phyloP scores from a whole-genome alignment of 2,888 invertebrate species.

The Chelonus formosanus region DNA sequence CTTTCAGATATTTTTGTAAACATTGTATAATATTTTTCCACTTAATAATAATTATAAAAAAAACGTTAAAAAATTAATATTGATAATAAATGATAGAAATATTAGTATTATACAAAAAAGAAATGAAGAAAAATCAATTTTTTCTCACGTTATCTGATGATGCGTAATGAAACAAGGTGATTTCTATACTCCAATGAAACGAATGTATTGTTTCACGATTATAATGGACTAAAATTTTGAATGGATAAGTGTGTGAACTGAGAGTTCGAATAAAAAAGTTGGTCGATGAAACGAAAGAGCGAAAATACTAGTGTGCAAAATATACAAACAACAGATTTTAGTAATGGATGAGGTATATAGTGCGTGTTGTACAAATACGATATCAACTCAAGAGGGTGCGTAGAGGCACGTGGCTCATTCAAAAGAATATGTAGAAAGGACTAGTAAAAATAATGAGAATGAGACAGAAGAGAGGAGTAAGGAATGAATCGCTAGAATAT shows the following conservation, averaged over 20 bases:
- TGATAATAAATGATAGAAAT: too few relatives aligned
- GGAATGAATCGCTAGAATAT: constrained; percentile 42
- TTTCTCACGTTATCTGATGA: constrained; percentile 56
- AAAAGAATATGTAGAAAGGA: constrained; percentile 45
- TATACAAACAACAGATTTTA: constrained; percentile 62
- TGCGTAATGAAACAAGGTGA: constrained; percentile 32
- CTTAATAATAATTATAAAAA: too few relatives aligned
- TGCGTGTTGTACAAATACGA: constrained; percentile 64
- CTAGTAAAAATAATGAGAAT: neutral
- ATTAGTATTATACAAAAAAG: neutral
- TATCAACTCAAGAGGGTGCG: constrained; percentile 57
- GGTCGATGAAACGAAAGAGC: constrained; percentile 25
- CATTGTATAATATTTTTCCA: too few relatives aligned
- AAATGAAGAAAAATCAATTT: constrained; percentile 9
- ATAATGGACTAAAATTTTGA: too few relatives aligned
- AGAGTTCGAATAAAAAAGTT: constrained; percentile 33
- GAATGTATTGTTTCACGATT: constrained; percentile 12
- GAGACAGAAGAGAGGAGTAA: constrained; percentile 4
- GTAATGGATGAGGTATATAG: constrained; percentile 58
- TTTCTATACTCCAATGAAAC: constrained; percentile 8
- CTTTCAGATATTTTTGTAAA: too few relatives aligned
- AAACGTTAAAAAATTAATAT: neutral
- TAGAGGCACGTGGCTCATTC: constrained; percentile 57
- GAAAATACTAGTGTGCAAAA: constrained; percentile 50
- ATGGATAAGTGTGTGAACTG: constrained; percentile 54